These are phyloP conservation scores for Neogobius melanostomus DNA, from an alignment of 2,113 vertebrate species.

Conservation along the genomic window DNA sequence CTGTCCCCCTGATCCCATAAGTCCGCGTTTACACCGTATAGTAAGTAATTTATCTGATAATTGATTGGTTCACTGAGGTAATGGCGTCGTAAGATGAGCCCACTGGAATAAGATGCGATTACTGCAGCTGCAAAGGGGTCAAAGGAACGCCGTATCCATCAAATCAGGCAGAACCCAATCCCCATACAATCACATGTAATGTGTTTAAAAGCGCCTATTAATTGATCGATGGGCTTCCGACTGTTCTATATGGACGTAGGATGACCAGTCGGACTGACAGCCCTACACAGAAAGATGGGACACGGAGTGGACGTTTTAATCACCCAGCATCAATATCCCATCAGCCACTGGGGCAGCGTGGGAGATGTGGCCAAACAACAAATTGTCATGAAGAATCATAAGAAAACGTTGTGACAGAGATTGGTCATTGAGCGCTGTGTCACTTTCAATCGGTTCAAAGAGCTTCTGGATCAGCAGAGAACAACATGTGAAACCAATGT, in stretches of 20 bases:
- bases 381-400: slow-evolving; percentile 33
- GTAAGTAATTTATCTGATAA: slow-evolving; percentile 26
- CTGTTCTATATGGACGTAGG: slow-evolving; percentile 1
- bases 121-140: slow-evolving; percentile 23
- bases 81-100: slow-evolving; percentile 24
- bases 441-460: not conserved
- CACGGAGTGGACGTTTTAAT: slow-evolving; percentile 48
- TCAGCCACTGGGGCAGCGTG: slow-evolving; percentile 9
- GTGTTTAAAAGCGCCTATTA: slow-evolving; percentile 29
- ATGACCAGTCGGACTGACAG: slow-evolving; percentile 16
- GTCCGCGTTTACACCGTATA: not conserved
- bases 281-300: slow-evolving; percentile 17
- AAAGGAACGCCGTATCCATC: slow-evolving; percentile 37
- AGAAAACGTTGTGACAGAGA: slow-evolving; percentile 15
- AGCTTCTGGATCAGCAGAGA: not conserved
- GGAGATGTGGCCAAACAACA: slow-evolving; percentile 19
- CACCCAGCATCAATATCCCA: slow-evolving; percentile 41
- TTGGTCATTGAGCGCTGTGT: not conserved
- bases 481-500: not conserved
- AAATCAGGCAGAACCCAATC: slow-evolving; percentile 39
- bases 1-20: not conserved
- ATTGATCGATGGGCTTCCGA: slow-evolving; percentile 37
- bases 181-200: slow-evolving; percentile 48
- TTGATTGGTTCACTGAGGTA: slow-evolving; percentile 34
- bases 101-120: slow-evolving; percentile 29